These are phyloP conservation scores for Harmothoe impar DNA, from an alignment of 2,888 invertebrate species.

Conservation along the genomic window DNA sequence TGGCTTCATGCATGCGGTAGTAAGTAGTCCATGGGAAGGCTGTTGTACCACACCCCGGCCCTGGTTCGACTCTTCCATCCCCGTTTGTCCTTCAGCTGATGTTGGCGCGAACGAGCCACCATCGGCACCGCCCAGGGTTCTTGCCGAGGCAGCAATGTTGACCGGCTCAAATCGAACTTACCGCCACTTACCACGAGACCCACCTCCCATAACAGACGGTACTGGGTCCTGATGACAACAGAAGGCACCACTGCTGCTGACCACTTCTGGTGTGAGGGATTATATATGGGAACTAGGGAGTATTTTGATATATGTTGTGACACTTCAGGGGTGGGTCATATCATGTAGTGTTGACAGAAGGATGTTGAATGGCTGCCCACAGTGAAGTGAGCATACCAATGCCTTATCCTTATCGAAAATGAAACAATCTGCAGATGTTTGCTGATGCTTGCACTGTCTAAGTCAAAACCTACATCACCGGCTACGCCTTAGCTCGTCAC, in stretches of 20 bases:
- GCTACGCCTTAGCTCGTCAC: background rate
- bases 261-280: constrained; percentile 22
- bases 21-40: constrained; percentile 43
- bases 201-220: background rate
- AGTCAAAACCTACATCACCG: background rate
- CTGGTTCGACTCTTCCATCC: constrained; percentile 49
- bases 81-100: constrained; percentile 28
- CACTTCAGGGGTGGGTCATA: background rate
- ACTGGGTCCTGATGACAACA: background rate
- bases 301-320: background rate
- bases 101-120: background rate
- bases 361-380: background rate
- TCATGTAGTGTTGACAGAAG: background rate
- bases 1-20: background rate
- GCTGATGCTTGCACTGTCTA: background rate
- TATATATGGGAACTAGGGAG: background rate
- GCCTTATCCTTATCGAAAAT: background rate
- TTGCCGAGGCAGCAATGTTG: background rate
- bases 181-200: background rate
- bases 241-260: constrained; percentile 2
- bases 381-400: background rate
- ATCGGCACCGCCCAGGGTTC: background rate
- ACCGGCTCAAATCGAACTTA: background rate
- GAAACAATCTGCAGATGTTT: background rate
- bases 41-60: constrained; percentile 58